Base-by-base conservation (phyloP, 2,888 invertebrate genomes). In the Tachystola acroxantha region DNA sequence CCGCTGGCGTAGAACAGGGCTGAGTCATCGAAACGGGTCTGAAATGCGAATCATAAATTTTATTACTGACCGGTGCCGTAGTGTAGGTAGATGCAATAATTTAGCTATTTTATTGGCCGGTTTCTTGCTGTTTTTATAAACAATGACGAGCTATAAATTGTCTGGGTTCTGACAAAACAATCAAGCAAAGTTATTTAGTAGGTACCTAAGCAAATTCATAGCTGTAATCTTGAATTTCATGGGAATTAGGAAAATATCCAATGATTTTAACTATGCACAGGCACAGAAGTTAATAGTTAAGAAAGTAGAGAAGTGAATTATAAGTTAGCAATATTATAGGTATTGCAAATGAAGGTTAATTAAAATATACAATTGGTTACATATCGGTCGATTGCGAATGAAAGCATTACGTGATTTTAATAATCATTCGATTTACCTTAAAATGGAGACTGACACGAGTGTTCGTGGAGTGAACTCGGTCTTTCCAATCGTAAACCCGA, bases 1-100 rank as follows among this genome's bases (percentile, higher is more conserved):
- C 97, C 97, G 53, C 96, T 96, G 3, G 97, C 97, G 70, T 97
- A 97, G 68, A 97, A 95, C 42, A 98, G 75, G 2, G 95, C 96
- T 6, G 97, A 97, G 64, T 97, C 95, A 66, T 96, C 96, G 78
- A 95, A 95, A 55, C 92, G 91, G 6, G 97, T 97, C 91, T 95
- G 89, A 38, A 79, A 80, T 40, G 22, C 38, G 27, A 47, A 30
- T 31, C 20, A 27, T 26, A 34, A 7, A 19, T 27, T 10, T 32
- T 41, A 42, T 39, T 20, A 16, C 29, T 1, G 5, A 35, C 29
- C 4, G 5, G 32, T 14, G 16, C 14, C 29, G 27, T 30, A 30
- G n/a, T n/a, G 12, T 16, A 11, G 11, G 13, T 36, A 28, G 9
- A 5, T 29, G 34, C 19, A 34, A 32, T 43, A 36, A 38, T 35